Evolutionary conservation across 2,113 vertebrate species (phyloP).

Genomic region (Channa maculata): DNA sequence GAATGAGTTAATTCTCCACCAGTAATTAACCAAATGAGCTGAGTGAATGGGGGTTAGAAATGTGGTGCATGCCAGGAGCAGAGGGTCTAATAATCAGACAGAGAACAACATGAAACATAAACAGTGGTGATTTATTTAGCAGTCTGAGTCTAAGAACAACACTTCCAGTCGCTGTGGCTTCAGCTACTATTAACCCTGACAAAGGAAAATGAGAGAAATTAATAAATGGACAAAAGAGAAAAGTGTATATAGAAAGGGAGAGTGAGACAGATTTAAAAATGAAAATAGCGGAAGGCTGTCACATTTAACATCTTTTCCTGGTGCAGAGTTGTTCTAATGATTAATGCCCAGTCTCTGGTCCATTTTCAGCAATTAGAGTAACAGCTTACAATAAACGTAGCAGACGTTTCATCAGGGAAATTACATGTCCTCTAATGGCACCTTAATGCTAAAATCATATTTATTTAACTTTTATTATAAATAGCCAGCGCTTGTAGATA

Average conservation of each 20-base stretch:
- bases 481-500: slow-evolving; percentile 48
- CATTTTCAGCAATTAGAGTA: slow-evolving; percentile 43
- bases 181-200: slow-evolving; percentile 41
- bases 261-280: slow-evolving; percentile 23
- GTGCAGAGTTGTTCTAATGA: slow-evolving; percentile 52
- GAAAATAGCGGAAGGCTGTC: slow-evolving; percentile 49
- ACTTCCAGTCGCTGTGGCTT: slow-evolving; percentile 47
- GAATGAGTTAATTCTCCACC: slow-evolving; percentile 68
- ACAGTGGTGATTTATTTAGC: slow-evolving; percentile 72
- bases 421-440: slow-evolving; percentile 26
- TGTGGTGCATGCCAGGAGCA: neutral
- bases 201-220: slow-evolving; percentile 4
- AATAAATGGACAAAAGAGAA: slow-evolving; percentile 22
- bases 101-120: slow-evolving; percentile 72
- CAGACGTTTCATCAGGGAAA: slow-evolving; percentile 50
- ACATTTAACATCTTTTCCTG: slow-evolving; percentile 29
- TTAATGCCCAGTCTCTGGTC: slow-evolving; percentile 49
- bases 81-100: slow-evolving; percentile 61
- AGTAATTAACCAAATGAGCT: slow-evolving; percentile 22
- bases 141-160: slow-evolving; percentile 67
- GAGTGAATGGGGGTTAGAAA: neutral
- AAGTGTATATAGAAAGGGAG: neutral
- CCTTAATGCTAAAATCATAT: slow-evolving; percentile 40
- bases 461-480: slow-evolving; percentile 60
- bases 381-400: slow-evolving; percentile 38